Base-by-base conservation (phyloP, 2,888 invertebrate genomes). In the Brenthis hecate region DNA sequence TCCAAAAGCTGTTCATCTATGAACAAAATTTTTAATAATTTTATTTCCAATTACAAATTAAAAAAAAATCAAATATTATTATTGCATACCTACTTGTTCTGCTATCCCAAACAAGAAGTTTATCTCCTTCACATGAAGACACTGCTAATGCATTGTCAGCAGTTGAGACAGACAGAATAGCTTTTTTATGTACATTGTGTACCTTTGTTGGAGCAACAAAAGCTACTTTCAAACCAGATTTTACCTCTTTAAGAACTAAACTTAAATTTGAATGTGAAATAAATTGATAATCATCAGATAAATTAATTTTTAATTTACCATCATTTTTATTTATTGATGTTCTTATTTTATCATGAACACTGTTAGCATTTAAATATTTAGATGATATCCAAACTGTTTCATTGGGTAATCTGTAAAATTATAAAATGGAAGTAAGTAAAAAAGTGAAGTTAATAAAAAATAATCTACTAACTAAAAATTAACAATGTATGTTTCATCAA, bases 31-130 rank as follows among this genome's bases (percentile, higher is more conserved):
- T 64, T 43, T 51, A 6, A 16, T 53, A 5, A 14, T 58, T 16
- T 54, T 19, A 28, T 11, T 58, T 43, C 36, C 11, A 43, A 11
- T 43, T 43, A 43, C 36, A 43, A 32, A 16, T 23, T 36, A 32
- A 19, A 43, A 8, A 14, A 36, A 32, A 53, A 2, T 23, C 19
- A 16, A 6, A 16, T 32, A 51, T 13, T 62, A 19, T 16, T 62
- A 62, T 6, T 53, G 19, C 19, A 43, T 65, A 76, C 82, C 82
- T 87, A 85, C 95, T 94, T 80, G 93, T 94, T 75, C 93, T 89
- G 58, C 94, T 94, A 76, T 95, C 94, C 95, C 96, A 96, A 14
- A 96, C 86, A 63, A 93, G 80, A 2, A 96, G 81, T 76, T 93
- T 93, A 71, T 94, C 94, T 67, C 91, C 93, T 73, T 93, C 92